phyloP scores from a whole-genome alignment of 64 coral and sea anemone species.

The Montipora capricornis region DNA sequence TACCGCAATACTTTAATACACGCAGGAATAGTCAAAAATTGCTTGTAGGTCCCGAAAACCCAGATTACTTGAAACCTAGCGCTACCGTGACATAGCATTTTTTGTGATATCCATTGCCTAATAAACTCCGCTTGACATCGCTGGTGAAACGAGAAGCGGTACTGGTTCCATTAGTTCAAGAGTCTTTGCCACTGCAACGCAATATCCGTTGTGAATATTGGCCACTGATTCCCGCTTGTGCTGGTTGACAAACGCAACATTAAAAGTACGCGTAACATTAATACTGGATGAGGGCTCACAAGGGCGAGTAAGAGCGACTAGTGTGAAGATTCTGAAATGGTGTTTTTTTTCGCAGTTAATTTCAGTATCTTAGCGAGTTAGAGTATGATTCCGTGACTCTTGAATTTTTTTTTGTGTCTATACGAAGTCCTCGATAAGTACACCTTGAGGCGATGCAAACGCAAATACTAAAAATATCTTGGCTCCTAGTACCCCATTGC shows the following conservation, averaged over 20 bases:
- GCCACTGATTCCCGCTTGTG: background rate
- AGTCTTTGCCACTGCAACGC: background rate
- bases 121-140: conserved; percentile 19
- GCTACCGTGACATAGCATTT: conserved; percentile 31
- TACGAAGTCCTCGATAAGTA: conserved; percentile 29
- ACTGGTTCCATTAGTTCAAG: conserved; percentile 55
- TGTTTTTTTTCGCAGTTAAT: background rate
- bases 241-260: background rate
- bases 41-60: background rate
- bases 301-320: background rate
- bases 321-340: background rate
- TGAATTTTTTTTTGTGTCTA: background rate
- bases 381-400: conserved; percentile 36
- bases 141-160: conserved; percentile 45
- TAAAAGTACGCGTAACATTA: background rate
- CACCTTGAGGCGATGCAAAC: conserved; percentile 47
- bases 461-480: conserved; percentile 34
- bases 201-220: conserved; percentile 42
- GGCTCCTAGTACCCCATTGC: conserved; percentile 6
- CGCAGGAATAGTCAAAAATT: background rate
- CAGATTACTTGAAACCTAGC: background rate
- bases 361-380: background rate
- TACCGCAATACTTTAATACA: no score
- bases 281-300: background rate
- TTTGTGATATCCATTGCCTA: conserved; percentile 54